Base-by-base conservation (phyloP, 2,113 vertebrate species). In the Silurus glanis region DNA sequence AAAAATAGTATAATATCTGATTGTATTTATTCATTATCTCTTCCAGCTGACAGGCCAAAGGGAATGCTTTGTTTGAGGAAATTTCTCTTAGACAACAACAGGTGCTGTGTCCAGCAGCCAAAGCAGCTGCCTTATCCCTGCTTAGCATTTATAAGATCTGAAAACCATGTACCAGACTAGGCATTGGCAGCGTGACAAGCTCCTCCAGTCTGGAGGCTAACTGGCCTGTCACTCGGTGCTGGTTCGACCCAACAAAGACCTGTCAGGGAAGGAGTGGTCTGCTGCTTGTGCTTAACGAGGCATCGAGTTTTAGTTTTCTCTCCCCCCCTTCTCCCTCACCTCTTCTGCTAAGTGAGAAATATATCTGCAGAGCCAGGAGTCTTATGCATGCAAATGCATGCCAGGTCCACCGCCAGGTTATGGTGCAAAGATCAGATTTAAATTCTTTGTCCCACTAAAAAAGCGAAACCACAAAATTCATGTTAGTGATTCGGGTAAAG, bases 91-190 rank as follows among this genome's bases (percentile, higher is more conserved):
- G 84, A 78, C 59, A 58, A 85, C 74, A 80, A 82, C 86, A 86
- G 83, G 87, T 91, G 82, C 69, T 79, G 74, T 89, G 88, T 84
- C 85, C 88, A 80, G 87, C 62, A 72, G 49, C 80, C 72, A 67
- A 81, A 83, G 72, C 85, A 84, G 81, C 49, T 81, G 84, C 86
- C 84, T 85, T 83, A 84, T 86, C 72, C 62, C 83, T 85, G 75
- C 89, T 89, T 89, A 89, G 90, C 89, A 89, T 91, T 89, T 89
- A 88, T 87, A 79, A 89, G 89, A 86, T 87, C 86, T 89, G 85
- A 80, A 89, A 88, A 89, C 88, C 88, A 86, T 86, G 86, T 87
- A 87, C 67, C 88, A 69, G 79, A 87, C 85, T 80, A 67, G 80
- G 75, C 82, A 80, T 85, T 88, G 90, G 86, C 89, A 90, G 86